Evolutionary conservation across 2,888 invertebrate genomes (phyloP).

Genomic region (Endotricha flammealis): DNA sequence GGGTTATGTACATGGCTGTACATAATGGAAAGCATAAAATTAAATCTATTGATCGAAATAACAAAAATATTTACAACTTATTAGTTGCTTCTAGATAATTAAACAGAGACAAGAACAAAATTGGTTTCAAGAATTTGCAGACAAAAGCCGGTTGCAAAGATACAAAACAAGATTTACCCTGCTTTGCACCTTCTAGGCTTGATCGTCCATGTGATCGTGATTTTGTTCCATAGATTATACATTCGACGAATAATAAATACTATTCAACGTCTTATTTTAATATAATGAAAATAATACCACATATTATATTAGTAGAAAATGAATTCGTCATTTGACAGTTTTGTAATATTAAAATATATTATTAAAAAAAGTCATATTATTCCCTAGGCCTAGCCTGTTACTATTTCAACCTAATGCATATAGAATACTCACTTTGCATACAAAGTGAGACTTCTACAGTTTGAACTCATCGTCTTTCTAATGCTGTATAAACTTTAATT

Average conservation of each 20-base stretch:
- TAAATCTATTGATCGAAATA: too few relatives aligned
- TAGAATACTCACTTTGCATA: conserved; percentile 15
- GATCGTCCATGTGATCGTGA: not conserved
- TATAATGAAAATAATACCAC: too few relatives aligned
- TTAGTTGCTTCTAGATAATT: not conserved
- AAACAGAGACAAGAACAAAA: not conserved
- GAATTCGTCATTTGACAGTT: too few relatives aligned
- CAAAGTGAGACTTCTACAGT: conserved; percentile 11
- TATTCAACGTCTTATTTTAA: too few relatives aligned
- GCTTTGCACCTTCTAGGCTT: not conserved
- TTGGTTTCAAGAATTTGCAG: not conserved
- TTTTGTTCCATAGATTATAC: not conserved
- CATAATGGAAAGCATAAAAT: too few relatives aligned
- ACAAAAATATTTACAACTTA: too few relatives aligned
- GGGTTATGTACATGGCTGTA: too few relatives aligned
- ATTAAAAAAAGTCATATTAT: too few relatives aligned
- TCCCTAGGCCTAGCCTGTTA: not conserved
- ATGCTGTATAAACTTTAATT: conserved; percentile 8
- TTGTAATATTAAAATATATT: too few relatives aligned
- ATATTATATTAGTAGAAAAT: too few relatives aligned
- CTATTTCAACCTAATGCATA: conserved; percentile 11
- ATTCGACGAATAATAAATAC: too few relatives aligned
- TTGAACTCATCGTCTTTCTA: not conserved
- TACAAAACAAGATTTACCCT: not conserved
- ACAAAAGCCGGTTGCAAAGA: not conserved